phyloP scores from a whole-genome alignment of 1,140 invertebrate species.

The Drosophila micromelanica region DNA sequence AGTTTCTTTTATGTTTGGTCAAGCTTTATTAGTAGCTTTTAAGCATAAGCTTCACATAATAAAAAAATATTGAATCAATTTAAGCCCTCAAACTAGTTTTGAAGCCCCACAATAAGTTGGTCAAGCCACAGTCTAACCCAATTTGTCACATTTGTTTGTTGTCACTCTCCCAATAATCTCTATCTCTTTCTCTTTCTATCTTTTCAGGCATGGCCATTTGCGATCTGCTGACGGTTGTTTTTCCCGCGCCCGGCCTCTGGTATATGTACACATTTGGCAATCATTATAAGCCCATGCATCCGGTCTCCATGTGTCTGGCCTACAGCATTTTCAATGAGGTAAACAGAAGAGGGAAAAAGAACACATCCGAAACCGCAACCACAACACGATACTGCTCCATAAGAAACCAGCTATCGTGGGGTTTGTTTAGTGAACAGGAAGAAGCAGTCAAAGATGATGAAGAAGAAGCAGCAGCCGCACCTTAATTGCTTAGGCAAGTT shows the following conservation, averaged over 20 bases:
- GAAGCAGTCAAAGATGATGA: background rate
- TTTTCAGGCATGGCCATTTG: conserved; percentile 92
- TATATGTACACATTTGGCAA: conserved; percentile 96
- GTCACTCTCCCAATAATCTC: background rate
- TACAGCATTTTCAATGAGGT: conserved; percentile 93
- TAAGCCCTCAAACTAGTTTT: conserved; percentile 15
- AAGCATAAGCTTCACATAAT: too few relatives aligned
- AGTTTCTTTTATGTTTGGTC: too few relatives aligned
- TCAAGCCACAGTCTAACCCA: conserved; percentile 28
- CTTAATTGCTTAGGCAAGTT: conserved; percentile 47
- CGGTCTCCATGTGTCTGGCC: conserved; percentile 90
- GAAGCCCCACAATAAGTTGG: conserved; percentile 16
- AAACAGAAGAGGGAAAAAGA: conserved; percentile 44
- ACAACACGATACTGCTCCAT: conserved; percentile 12
- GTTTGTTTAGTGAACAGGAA: background rate
- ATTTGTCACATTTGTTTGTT: conserved; percentile 39
- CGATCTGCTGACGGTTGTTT: conserved; percentile 95
- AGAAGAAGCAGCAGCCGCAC: background rate
- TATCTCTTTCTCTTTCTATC: conserved; percentile 11
- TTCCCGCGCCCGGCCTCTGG: conserved; percentile 93
- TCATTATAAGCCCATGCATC: conserved; percentile 91
- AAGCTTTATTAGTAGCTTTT: too few relatives aligned
- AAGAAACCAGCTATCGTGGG: background rate
- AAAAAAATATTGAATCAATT: too few relatives aligned
- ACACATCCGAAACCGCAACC: background rate